A percentile compares a stretch with the other conserved stretches of the same genome.
Evolutionary conservation across 2,888 invertebrate genomes (phyloP).

Genomic region (Ceratothoa steindachneri): DNA sequence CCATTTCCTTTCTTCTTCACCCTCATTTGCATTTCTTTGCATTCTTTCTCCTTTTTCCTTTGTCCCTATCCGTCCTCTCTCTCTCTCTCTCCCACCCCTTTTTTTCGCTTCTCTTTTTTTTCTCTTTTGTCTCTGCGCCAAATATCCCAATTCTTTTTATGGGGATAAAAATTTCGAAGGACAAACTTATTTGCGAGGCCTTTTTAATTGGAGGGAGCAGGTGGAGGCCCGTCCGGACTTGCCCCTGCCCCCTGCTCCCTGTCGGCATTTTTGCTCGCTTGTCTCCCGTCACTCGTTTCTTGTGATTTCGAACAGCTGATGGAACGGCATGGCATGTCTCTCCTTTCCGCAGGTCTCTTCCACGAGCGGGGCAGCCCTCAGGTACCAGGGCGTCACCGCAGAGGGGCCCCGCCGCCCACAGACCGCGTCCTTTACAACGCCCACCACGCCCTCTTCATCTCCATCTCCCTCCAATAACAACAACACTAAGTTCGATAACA

Average conservation of each 20-base stretch:
- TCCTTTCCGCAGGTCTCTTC: slow-evolving; percentile 63
- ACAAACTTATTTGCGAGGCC: too few relatives aligned
- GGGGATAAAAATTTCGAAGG: too few relatives aligned
- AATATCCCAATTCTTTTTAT: too few relatives aligned
- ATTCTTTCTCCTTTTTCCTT: too few relatives aligned
- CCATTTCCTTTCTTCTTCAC: too few relatives aligned
- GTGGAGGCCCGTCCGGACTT: neutral
- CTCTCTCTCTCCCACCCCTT: too few relatives aligned
- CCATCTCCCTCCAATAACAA: slow-evolving; percentile 32
- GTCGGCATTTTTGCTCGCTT: slow-evolving; percentile 16
- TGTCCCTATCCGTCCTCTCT: too few relatives aligned
- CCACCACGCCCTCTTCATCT: slow-evolving; percentile 34
- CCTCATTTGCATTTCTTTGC: too few relatives aligned
- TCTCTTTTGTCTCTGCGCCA: too few relatives aligned
- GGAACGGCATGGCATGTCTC: neutral
- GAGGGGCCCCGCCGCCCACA: slow-evolving; percentile 44
- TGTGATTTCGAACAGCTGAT: neutral
- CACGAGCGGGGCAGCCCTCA: slow-evolving; percentile 62
- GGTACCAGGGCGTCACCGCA: slow-evolving; percentile 46
- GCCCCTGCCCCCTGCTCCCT: neutral
- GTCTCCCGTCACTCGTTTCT: slow-evolving; percentile 4
- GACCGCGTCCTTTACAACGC: slow-evolving; percentile 24
- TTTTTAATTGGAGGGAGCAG: neutral
- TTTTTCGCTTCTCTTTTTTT: too few relatives aligned
- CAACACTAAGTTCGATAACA: slow-evolving; percentile 16